Percentiles rank a stretch among this genome's conserved stretches.
Conservation (phyloP, 2,888 invertebrate genomes). For the Archips crataeganus region DNA sequence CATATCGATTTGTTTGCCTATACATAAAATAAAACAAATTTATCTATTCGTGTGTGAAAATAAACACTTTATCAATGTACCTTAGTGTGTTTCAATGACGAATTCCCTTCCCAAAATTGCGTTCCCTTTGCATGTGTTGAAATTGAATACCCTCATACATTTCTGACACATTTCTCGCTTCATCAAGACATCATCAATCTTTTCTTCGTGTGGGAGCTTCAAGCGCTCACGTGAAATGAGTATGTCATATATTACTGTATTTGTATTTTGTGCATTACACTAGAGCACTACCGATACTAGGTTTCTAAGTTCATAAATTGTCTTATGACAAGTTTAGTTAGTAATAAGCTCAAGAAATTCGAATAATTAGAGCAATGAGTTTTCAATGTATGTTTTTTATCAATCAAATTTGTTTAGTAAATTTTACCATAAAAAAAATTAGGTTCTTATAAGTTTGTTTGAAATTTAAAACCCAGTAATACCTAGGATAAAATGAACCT, state of each 20-base stretch:
- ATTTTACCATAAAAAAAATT: no score
- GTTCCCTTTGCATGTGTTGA: slow-evolving; percentile 25
- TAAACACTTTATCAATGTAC: slow-evolving; percentile 9
- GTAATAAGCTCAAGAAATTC: no score
- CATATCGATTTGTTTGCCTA: background rate
- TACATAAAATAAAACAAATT: background rate
- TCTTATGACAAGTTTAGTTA: background rate
- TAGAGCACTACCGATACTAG: background rate
- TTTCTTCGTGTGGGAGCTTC: slow-evolving; percentile 29
- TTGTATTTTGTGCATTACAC: slow-evolving; percentile 15
- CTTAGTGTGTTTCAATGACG: slow-evolving; percentile 9
- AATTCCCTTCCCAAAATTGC: slow-evolving; percentile 11
- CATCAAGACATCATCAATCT: slow-evolving; percentile 41
- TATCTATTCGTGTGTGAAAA: background rate
- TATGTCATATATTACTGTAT: slow-evolving; percentile 25
- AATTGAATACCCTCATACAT: slow-evolving; percentile 36
- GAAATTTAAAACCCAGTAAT: no score
- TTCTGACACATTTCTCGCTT: slow-evolving; percentile 39
- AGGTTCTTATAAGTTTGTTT: no score
- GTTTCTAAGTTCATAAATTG: background rate
- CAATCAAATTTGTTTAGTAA: no score
- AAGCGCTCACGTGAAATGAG: slow-evolving; percentile 19
- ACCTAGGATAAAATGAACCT: no score
- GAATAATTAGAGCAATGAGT: no score
- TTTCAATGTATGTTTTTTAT: no score